Evolutionary conservation across 2,113 vertebrate species (phyloP), one percentile per base, ranked within the genome.

Genomic region (Thamnaconus septentrionalis): DNA sequence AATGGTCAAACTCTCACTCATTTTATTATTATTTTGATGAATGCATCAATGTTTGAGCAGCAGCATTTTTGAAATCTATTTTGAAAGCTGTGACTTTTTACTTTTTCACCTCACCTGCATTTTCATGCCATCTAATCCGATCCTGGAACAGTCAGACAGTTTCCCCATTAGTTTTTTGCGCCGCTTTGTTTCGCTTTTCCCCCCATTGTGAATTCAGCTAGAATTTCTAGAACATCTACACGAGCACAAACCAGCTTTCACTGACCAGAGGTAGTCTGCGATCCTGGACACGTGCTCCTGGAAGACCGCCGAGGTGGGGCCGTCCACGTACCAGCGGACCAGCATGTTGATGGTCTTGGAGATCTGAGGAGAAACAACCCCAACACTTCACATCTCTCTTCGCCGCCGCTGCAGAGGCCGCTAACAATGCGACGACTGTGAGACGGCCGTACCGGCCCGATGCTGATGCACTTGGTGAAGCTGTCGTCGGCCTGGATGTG

Each of bases 281-380:
- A 99, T 97, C 79, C 96, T 92, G 70, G 93, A 92, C 54, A 98
- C 88, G 0, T 99, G 97, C 57, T 96, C 93, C 83, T 91, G 92
- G 78, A 98, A 96, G 53, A 61, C 90, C 3, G 86, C 3, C 6
- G 96, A 98, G 18, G 88, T 48, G 0, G 93, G 89, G 41, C 97
- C 97, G 0, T 99, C 96, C 62, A 90, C 84, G 0, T 90, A 73
- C 96, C 97, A 98, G 68, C 96, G 92, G 58, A 97, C 94, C 53
- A 99, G 80, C 96, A 98, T 99, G 81, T 98, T 98, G 81, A 98
- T 94, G 0, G 92, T 95, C 84, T 99, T 99, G 0, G 97, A 98
- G 77, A 98, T 96, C 97, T 99, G 83, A 39, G 46, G 11, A 64
- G 1, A 60, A 42, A 51, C 4, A 42, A 48, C 4, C 1, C 4